phyloP scores from a whole-genome alignment of 2,888 invertebrate genomes.

The Halocaridina rubra region DNA sequence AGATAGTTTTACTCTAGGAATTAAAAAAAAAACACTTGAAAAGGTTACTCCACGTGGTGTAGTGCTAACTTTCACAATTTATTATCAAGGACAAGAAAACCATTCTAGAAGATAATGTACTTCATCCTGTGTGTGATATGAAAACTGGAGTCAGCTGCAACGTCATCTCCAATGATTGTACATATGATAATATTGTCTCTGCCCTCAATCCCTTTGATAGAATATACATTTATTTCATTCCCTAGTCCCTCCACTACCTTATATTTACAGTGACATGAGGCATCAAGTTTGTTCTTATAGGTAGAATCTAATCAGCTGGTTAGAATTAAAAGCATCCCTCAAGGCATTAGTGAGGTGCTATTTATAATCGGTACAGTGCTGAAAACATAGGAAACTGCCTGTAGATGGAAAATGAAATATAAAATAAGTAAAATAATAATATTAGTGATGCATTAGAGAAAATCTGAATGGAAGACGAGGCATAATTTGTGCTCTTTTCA shows the following conservation, averaged over 20 bases:
- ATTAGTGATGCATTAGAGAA: not conserved
- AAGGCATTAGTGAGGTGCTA: slow-evolving; percentile 25
- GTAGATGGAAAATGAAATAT: not conserved
- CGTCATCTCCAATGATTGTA: slow-evolving; percentile 40
- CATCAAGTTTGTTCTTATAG: slow-evolving; percentile 28
- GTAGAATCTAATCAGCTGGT: slow-evolving; percentile 25
- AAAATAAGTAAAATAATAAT: not conserved
- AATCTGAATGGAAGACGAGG: not conserved
- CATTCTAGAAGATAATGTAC: no score
- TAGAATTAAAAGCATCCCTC: not conserved
- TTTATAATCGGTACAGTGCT: not conserved
- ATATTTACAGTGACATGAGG: slow-evolving; percentile 6
- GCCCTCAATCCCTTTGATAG: not conserved
- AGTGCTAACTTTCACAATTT: no score
- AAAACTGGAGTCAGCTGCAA: no score
- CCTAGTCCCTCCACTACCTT: slow-evolving; percentile 22
- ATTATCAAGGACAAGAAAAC: no score
- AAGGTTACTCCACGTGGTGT: no score
- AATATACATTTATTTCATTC: slow-evolving; percentile 9
- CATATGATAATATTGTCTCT: slow-evolving; percentile 21
- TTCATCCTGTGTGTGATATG: no score
- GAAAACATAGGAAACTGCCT: not conserved
- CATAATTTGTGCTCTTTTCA: not conserved
- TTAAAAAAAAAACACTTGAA: no score
- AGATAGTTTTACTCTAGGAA: no score